phyloP scores from a whole-genome alignment of 2,888 invertebrate genomes.

The Clistopyga incitator region DNA sequence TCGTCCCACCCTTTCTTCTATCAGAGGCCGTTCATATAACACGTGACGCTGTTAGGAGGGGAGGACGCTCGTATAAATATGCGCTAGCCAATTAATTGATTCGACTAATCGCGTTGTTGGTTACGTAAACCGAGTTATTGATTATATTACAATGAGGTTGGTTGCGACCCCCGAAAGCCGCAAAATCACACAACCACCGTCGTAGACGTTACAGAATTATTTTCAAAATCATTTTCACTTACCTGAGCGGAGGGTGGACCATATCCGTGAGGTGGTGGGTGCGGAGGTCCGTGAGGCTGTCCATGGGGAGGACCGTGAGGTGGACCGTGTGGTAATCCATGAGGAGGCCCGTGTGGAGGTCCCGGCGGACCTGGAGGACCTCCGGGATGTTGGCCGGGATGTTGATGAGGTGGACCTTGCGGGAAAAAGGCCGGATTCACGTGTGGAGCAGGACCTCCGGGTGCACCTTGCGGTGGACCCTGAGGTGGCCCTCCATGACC shows the following conservation, averaged over 20 bases:
- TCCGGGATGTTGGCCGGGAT: slow-evolving; percentile 94
- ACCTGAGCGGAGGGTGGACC: slow-evolving; percentile 85
- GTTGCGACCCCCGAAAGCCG: too few relatives aligned
- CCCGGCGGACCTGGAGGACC: slow-evolving; percentile 86
- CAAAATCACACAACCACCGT: too few relatives aligned
- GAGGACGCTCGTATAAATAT: too few relatives aligned
- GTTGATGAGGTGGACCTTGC: slow-evolving; percentile 88
- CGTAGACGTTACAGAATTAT: too few relatives aligned
- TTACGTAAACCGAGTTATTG: too few relatives aligned
- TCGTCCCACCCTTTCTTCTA: too few relatives aligned
- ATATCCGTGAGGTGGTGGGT: slow-evolving; percentile 86
- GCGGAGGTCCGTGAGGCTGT: slow-evolving; percentile 88
- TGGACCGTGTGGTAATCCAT: slow-evolving; percentile 88
- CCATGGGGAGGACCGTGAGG: slow-evolving; percentile 89
- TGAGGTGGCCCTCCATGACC: slow-evolving; percentile 86
- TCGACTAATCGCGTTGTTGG: too few relatives aligned
- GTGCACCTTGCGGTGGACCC: slow-evolving; percentile 86
- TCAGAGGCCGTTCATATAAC: too few relatives aligned
- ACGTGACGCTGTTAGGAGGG: too few relatives aligned
- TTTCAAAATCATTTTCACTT: slow-evolving; percentile 19
- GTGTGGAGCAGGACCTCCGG: slow-evolving; percentile 94
- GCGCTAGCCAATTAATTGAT: too few relatives aligned
- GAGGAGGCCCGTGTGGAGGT: slow-evolving; percentile 88
- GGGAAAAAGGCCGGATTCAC: slow-evolving; percentile 99
- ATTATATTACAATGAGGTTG: too few relatives aligned